Base-by-base conservation (phyloP, 1,140 invertebrate genomes). In the Drosophila leontia region DNA sequence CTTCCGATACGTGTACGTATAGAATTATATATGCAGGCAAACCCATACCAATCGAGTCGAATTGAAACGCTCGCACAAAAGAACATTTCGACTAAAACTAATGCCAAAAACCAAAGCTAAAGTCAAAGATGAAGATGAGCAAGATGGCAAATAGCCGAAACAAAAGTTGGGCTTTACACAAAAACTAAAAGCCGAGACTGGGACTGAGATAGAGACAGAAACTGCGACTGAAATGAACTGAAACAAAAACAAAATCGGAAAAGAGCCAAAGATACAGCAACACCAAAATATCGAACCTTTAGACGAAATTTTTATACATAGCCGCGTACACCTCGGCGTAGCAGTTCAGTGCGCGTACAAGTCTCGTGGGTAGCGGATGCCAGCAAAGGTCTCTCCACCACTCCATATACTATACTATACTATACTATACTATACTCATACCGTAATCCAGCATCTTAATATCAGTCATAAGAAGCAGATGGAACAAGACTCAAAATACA, bases 361-460 rank as follows among this genome's bases (percentile, higher is more conserved):
- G 80, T 91, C 84, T 92, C 91, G 91, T 92, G 88, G 80, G 80
- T 90, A 91, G 85, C 91, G 91, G 91, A 92, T 92, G 91, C 75
- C 72, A 91, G 72, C 81, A 80, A 80, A 85, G 82, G 81, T 87
- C 61, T 90, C 72, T 90, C 68, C 76, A 45, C 41, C 55, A 45
- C 34, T 15, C 42, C 19, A 45, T 63, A 60, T 37, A 41, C 39
- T 37, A 44, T 15, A 67, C 44, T 48, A 34, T 26, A 57, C 47
- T 19, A 19, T 19, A 23, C 23, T 75, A 69, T 61, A 85, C 45
- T 42, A 51, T 35, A 65, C 45, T 17, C 29, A 53, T 39, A 39
- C 12, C 29, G 17, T 15, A 68, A 17, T 34, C n/a, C 17, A 42
- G 12, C 17, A 44, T 23, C 51, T 56, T 72, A 67, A 60, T 67